Conservation (phyloP, 2,797 vertebrate species). For the Botia almorhae region DNA sequence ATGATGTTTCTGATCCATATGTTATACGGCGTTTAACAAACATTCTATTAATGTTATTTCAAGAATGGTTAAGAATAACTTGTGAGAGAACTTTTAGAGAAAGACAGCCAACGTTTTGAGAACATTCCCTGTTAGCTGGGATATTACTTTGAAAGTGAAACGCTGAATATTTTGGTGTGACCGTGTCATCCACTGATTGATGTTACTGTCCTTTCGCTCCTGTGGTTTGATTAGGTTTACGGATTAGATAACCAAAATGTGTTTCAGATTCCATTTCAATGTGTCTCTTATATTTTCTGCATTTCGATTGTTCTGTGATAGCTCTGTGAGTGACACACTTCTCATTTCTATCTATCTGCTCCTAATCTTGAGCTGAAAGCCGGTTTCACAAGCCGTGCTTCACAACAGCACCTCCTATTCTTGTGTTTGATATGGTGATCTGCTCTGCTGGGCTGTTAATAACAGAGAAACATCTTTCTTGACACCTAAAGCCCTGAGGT, state of each 20-base stretch:
- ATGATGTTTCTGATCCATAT: too few species aligned
- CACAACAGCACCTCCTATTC: slow-evolving; percentile 58
- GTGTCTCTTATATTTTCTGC: slow-evolving; percentile 73
- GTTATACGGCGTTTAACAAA: too few species aligned
- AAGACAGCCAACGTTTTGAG: too few species aligned
- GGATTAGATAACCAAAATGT: slow-evolving; percentile 25
- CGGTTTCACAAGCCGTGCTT: slow-evolving; percentile 50
- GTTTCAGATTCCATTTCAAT: slow-evolving; percentile 62
- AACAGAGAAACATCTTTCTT: not conserved
- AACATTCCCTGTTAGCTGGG: too few species aligned
- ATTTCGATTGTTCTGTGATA: slow-evolving; percentile 76
- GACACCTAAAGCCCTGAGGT: too few species aligned
- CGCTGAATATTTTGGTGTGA: slow-evolving; percentile 1
- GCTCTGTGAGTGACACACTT: slow-evolving; percentile 78
- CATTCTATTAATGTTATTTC: too few species aligned
- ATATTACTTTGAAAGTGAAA: too few species aligned
- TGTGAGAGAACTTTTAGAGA: too few species aligned
- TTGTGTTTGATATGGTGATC: slow-evolving; percentile 58
- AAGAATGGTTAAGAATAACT: too few species aligned
- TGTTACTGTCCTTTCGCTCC: not conserved
- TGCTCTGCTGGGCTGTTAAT: slow-evolving; percentile 66
- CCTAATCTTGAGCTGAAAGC: slow-evolving; percentile 33
- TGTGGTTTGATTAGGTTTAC: not conserved
- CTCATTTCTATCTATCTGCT: slow-evolving; percentile 64
- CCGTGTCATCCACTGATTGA: not conserved